Evolutionary conservation across 1,140 invertebrate species (phyloP).

Genomic region (Rhagoletis zephyria): DNA sequence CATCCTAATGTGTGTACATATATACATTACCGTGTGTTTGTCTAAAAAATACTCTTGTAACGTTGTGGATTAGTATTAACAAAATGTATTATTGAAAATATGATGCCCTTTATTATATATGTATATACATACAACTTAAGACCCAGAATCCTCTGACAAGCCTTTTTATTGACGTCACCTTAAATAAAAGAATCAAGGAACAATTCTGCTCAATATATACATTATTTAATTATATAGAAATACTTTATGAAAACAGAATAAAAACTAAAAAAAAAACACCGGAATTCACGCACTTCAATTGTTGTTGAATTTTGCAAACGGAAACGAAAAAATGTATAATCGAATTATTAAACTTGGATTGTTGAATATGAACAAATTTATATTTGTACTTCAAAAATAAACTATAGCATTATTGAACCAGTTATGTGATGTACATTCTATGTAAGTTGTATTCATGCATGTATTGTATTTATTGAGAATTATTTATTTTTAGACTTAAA

Average conservation of each 20-base stretch:
- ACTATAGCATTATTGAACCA: slow-evolving; percentile 8
- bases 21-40: background rate
- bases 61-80: slow-evolving; percentile 30
- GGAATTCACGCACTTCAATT: slow-evolving; percentile 37
- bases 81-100: slow-evolving; percentile 25
- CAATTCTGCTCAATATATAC: slow-evolving; percentile 23
- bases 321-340: slow-evolving; percentile 3
- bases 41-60: background rate
- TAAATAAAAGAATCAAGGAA: background rate
- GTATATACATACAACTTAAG: background rate
- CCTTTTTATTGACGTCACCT: slow-evolving; percentile 42
- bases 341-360: slow-evolving; percentile 16
- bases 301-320: slow-evolving; percentile 46
- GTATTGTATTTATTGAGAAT: slow-evolving; percentile 31
- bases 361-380: slow-evolving; percentile 24
- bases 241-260: slow-evolving; percentile 8
- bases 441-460: slow-evolving; percentile 39
- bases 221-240: slow-evolving; percentile 24
- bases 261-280: background rate
- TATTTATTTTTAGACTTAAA: slow-evolving; percentile 12
- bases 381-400: slow-evolving; percentile 32
- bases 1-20: background rate
- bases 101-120: slow-evolving; percentile 26
- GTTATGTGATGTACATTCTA: slow-evolving; percentile 38
- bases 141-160: slow-evolving; percentile 19